A percentile compares a stretch with the other conserved stretches of the same genome.
Conservation (phyloP, 2,113 vertebrate genomes). For the Pitta sordida region DNA sequence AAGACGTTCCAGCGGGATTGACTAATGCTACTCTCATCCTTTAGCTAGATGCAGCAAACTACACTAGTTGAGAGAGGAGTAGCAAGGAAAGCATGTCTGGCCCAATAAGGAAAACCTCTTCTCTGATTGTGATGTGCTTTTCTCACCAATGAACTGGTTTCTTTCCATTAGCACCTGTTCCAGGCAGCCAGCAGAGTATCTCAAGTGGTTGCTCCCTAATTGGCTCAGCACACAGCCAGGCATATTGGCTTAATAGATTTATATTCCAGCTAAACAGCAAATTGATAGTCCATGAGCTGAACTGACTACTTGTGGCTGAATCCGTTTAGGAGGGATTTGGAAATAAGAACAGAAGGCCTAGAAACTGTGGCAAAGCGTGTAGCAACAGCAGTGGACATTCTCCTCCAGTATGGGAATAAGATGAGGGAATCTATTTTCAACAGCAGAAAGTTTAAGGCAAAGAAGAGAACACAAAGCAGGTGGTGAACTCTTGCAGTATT, state of each 20-base stretch:
- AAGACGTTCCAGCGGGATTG: neutral
- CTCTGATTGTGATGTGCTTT: neutral
- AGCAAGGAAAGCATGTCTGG: neutral
- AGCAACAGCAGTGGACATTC: neutral
- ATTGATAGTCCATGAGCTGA: neutral
- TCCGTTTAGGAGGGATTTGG: neutral
- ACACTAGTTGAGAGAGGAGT: neutral
- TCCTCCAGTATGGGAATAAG: neutral
- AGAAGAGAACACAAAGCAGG: neutral
- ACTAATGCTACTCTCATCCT: neutral
- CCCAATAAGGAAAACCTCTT: neutral
- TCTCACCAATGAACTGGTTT: neutral
- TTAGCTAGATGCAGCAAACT: neutral
- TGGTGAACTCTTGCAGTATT: neutral
- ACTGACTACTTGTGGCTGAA: neutral
- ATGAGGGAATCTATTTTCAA: neutral
- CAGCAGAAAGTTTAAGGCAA: neutral
- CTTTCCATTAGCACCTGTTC: neutral
- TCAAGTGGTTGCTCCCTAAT: neutral
- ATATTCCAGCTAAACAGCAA: neutral
- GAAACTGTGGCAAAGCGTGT: neutral
- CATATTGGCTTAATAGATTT: neutral
- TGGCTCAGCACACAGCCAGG: neutral
- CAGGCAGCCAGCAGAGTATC: neutral
- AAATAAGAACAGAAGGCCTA: neutral